Evolutionary conservation across 1,140 invertebrate genomes (phyloP).

Genomic region (Vanessa atalanta): DNA sequence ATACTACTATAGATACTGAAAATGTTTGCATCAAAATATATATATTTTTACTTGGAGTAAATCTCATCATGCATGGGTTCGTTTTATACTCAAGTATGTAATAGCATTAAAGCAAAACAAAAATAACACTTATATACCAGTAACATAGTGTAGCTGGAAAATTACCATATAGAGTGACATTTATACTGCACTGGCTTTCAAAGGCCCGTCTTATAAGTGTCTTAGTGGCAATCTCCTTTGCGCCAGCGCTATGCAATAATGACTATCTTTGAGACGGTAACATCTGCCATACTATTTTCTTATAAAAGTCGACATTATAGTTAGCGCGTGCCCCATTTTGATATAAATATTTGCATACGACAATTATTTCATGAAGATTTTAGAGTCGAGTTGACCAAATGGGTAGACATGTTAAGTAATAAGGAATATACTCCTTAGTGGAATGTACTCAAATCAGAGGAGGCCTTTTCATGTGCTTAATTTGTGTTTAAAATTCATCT

Average conservation of each 20-base stretch:
- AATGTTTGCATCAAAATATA: too few relatives aligned
- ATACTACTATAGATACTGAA: too few relatives aligned
- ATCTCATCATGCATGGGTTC: too few relatives aligned
- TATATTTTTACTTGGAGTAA: too few relatives aligned
- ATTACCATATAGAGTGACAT: constrained; percentile 71
- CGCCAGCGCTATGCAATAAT: constrained; percentile 26
- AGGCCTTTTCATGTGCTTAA: too few relatives aligned
- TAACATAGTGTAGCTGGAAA: constrained; percentile 25
- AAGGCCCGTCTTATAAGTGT: constrained; percentile 48
- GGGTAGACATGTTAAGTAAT: too few relatives aligned
- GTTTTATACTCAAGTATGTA: too few relatives aligned
- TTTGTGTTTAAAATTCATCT: too few relatives aligned
- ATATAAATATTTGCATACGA: background rate
- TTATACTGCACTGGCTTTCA: constrained; percentile 59
- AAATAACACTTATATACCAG: constrained; percentile 16
- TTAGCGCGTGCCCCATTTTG: background rate
- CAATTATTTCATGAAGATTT: too few relatives aligned
- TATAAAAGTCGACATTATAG: background rate
- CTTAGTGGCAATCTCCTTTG: constrained; percentile 37
- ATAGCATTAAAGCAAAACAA: background rate
- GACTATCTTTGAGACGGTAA: constrained; percentile 27
- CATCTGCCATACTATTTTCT: background rate
- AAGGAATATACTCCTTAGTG: too few relatives aligned
- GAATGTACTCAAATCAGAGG: too few relatives aligned
- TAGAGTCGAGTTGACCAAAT: too few relatives aligned